Percentiles rank a stretch among this genome's conserved stretches.
phyloP scores from a whole-genome alignment of 2,888 invertebrate species.

The Pollenia angustigena region DNA sequence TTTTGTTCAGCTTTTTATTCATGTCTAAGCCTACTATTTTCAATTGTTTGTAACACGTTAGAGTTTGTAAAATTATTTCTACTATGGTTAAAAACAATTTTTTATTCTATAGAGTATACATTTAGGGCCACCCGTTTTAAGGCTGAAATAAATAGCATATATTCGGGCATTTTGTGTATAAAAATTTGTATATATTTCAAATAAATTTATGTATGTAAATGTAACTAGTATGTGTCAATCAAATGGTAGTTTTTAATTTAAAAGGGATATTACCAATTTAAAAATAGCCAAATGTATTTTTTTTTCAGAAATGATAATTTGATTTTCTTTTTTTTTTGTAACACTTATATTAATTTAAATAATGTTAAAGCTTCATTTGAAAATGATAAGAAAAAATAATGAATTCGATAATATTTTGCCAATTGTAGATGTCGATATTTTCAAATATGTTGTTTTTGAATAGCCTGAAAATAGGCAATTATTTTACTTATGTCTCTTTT shows the following conservation, averaged over 20 bases:
- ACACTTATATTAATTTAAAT: no score
- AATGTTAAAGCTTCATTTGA: no score
- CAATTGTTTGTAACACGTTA: slow-evolving; percentile 5
- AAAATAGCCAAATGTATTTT: slow-evolving; percentile 17
- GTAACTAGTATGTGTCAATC: slow-evolving; percentile 43
- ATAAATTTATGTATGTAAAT: background rate
- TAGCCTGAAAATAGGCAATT: no score
- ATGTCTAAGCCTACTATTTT: background rate
- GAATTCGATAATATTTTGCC: no score
- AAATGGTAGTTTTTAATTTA: slow-evolving; percentile 49
- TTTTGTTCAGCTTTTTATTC: background rate
- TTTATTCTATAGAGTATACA: background rate
- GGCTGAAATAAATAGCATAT: background rate
- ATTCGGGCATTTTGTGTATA: background rate
- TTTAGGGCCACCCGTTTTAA: background rate
- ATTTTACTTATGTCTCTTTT: no score
- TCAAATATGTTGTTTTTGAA: no score
- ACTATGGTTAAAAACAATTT: background rate
- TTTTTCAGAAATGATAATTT: slow-evolving; percentile 8
- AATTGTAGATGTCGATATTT: no score
- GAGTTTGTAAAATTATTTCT: background rate
- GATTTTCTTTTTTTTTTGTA: background rate
- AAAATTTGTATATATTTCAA: background rate
- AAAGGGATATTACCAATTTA: slow-evolving; percentile 57
- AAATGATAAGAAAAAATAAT: no score